A percentile compares a stretch with the other conserved stretches of the same genome.
These are phyloP conservation scores for Lamproptera curius DNA, from an alignment of 2,888 invertebrate species.

Conservation along the genomic window DNA sequence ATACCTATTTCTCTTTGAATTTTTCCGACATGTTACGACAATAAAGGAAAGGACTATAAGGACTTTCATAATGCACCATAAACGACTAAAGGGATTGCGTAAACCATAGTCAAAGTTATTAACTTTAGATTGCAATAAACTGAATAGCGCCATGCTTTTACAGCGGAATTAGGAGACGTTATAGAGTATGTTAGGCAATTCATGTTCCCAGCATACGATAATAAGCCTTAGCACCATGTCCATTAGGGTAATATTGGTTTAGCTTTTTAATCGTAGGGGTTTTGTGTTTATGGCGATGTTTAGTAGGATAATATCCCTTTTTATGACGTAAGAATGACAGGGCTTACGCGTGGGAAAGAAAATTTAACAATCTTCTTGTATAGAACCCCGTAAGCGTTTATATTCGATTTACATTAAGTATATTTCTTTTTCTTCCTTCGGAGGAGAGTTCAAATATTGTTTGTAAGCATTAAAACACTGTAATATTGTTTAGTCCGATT, in stretches of 20 bases:
- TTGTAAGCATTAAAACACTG: no score
- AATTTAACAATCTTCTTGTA: conserved; percentile 26
- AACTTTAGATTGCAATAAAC: conserved; percentile 64
- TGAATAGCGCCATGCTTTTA: conserved; percentile 60
- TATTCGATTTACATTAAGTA: conserved; percentile 2
- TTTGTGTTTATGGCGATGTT: conserved; percentile 65
- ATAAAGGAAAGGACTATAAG: conserved; percentile 13
- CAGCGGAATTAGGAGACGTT: conserved; percentile 49
- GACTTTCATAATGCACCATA: conserved; percentile 32
- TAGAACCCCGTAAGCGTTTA: conserved; percentile 5
- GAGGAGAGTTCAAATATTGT: no score
- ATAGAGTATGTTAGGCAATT: conserved; percentile 33
- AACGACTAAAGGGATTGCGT: conserved; percentile 29
- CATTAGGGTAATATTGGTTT: conserved; percentile 28
- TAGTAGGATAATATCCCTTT: conserved; percentile 71
- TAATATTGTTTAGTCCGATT: no score
- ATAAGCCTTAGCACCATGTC: conserved; percentile 21
- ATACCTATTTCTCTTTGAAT: conserved; percentile 1
- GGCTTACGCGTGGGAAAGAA: conserved; percentile 59
- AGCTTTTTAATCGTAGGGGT: conserved; percentile 33
- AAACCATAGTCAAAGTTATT: conserved; percentile 39
- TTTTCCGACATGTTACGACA: conserved; percentile 11
- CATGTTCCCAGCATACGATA: conserved; percentile 21
- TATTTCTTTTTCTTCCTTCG: no score
- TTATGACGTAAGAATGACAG: conserved; percentile 69